A percentile compares a stretch with the other conserved stretches of the same genome.
phyloP scores from a whole-genome alignment of 2,888 invertebrate species.

The Steromphala cineraria region DNA sequence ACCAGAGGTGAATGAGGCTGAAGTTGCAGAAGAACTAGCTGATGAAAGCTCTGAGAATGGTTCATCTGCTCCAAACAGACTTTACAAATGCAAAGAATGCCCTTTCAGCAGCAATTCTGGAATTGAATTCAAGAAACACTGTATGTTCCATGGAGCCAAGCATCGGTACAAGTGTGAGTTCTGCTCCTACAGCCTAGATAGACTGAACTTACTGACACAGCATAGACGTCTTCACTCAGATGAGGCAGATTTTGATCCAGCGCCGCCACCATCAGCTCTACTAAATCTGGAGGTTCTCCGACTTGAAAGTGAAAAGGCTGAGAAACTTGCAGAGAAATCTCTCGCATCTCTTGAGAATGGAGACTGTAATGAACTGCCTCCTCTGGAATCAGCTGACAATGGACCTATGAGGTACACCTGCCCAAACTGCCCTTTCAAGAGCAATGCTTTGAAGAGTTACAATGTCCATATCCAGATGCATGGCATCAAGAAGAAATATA shows the following conservation, averaged over 20 bases:
- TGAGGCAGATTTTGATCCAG: constrained; percentile 48
- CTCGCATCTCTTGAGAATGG: neutral
- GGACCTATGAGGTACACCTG: constrained; percentile 47
- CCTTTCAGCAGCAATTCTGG: constrained; percentile 56
- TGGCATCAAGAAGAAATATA: constrained; percentile 59
- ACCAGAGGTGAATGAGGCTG: constrained; percentile 18
- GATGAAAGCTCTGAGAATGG: constrained; percentile 22
- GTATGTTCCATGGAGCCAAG: constrained; percentile 44
- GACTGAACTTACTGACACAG: constrained; percentile 47
- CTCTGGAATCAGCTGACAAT: constrained; percentile 20
- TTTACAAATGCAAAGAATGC: constrained; percentile 51
- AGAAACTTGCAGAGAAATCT: constrained; percentile 20
- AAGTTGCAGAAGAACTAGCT: constrained; percentile 35
- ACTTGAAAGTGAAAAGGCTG: neutral
- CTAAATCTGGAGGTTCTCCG: constrained; percentile 39
- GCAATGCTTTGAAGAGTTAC: constrained; percentile 59
- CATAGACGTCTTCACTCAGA: constrained; percentile 58
- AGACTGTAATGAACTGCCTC: neutral
- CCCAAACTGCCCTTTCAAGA: constrained; percentile 59
- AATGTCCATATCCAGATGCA: constrained; percentile 66
- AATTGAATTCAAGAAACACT: constrained; percentile 57
- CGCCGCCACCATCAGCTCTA: constrained; percentile 41
- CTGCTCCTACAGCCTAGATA: constrained; percentile 57
- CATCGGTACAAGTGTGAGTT: constrained; percentile 54
- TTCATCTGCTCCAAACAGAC: constrained; percentile 14